A percentile compares a stretch with the other conserved stretches of the same genome.
Conservation (phyloP, 2,113 vertebrate species). For the Lampris incognitus region DNA sequence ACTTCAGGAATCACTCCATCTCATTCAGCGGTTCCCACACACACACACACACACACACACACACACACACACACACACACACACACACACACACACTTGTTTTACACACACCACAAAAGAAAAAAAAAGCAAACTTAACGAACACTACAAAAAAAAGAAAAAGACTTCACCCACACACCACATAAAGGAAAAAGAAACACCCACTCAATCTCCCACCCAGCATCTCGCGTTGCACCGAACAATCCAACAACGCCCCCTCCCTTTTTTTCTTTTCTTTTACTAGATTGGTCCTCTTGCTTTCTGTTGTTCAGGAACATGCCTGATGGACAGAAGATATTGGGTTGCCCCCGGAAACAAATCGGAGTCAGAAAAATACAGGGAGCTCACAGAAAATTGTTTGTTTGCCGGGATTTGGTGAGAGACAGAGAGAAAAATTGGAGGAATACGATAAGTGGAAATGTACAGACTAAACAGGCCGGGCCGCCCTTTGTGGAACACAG, state of each 20-base stretch:
- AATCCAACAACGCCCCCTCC: conserved; percentile 49
- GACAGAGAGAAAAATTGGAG: conserved; percentile 32
- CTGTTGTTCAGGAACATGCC: conserved; percentile 51
- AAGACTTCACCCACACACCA: conserved; percentile 62
- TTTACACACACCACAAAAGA: conserved; percentile 57
- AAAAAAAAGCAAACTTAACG: conserved; percentile 62
- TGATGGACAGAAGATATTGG: conserved; percentile 70
- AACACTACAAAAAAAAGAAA: conserved; percentile 70
- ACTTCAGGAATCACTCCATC: conserved; percentile 79
- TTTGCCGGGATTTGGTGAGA: conserved; percentile 3
- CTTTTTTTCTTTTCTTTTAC: neutral
- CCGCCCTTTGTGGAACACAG: conserved; percentile 53
- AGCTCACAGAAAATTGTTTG: conserved; percentile 67
- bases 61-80: too few relatives aligned
- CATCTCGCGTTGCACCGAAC: conserved; percentile 64
- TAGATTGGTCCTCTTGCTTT: neutral
- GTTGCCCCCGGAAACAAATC: conserved; percentile 66
- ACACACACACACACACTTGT: neutral
- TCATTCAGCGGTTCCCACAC: conserved; percentile 78
- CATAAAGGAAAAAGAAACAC: conserved; percentile 39
- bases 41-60: neutral
- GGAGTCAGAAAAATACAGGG: conserved; percentile 60
- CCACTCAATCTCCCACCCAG: conserved; percentile 59
- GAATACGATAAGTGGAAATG: conserved; percentile 67
- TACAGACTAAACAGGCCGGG: conserved; percentile 71